Percentiles rank a stretch among this genome's conserved stretches.
Evolutionary conservation across 2,888 invertebrate genomes (phyloP).

Genomic region (Cosmia pyralina): DNA sequence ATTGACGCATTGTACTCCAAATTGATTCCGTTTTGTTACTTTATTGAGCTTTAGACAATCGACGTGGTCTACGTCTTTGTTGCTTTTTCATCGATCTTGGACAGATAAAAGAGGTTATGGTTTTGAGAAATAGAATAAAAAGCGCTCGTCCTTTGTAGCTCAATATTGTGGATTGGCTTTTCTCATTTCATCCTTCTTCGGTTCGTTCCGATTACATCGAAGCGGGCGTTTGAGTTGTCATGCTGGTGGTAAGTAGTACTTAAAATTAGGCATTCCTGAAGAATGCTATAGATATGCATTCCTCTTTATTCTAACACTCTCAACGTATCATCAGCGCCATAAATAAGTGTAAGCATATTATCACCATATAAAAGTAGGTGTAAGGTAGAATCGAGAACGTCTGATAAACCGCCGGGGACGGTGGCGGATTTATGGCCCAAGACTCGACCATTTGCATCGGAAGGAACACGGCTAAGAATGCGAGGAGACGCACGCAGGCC

Average conservation of each 20-base stretch:
- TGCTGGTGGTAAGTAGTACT: too few species aligned
- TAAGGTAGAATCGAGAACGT: slow-evolving; percentile 63
- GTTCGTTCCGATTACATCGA: slow-evolving; percentile 4
- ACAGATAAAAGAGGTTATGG: slow-evolving; percentile 61
- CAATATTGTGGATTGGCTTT: slow-evolving; percentile 38
- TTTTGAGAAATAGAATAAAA: slow-evolving; percentile 53
- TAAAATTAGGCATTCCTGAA: slow-evolving; percentile 1
- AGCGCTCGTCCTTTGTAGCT: slow-evolving; percentile 37
- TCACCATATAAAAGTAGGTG: slow-evolving; percentile 56
- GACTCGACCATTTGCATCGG: slow-evolving; percentile 68
- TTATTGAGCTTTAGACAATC: slow-evolving; percentile 77
- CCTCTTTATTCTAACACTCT: slow-evolving; percentile 1
- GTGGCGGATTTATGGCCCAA: slow-evolving; percentile 63
- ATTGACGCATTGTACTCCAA: slow-evolving; percentile 82
- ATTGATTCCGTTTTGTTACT: slow-evolving; percentile 80
- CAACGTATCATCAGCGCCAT: slow-evolving; percentile 46
- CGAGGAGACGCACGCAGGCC: slow-evolving; percentile 61
- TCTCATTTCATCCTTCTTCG: slow-evolving; percentile 29
- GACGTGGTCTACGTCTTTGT: slow-evolving; percentile 64
- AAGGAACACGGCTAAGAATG: slow-evolving; percentile 66
- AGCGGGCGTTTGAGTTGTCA: not conserved
- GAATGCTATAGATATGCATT: not conserved
- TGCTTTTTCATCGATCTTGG: slow-evolving; percentile 61
- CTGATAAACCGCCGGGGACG: slow-evolving; percentile 63
- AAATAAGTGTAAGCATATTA: slow-evolving; percentile 57